Base-by-base conservation (phyloP, 2,888 invertebrate genomes). In the Parnassius mnemosyne region DNA sequence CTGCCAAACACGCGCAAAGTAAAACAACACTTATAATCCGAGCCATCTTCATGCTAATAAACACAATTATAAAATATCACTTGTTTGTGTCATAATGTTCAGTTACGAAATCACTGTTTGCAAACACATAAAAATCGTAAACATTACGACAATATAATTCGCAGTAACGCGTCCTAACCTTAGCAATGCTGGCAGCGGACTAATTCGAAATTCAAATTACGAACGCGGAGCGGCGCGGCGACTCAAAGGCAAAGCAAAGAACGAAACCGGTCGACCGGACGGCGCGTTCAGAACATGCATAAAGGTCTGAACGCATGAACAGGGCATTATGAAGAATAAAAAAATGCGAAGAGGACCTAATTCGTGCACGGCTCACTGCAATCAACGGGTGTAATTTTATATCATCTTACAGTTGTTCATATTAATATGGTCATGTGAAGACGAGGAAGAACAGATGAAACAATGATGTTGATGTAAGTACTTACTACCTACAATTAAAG, bases 281-380 rank as follows among this genome's bases (percentile, higher is more conserved):
- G 82, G 83, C 81, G 83, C 83, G 82, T 82, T 83, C 84, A 78
- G 81, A 80, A 77, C 85, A 77, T 84, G 87, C 87, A 89, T 88
- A 83, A 89, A 86, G 84, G 84, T 80, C 83, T 85, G 82, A 81
- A 84, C 83, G 84, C 87, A 86, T 88, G 86, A 89, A 87, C 87
- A 85, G 84, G 80, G 85, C 84, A 87, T 89, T 89, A 89, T 83
- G 83, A 82, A 77, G 81, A 77, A 79, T 82, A 77, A 83, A 81
- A 82, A 78, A 83, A 79, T 80, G 81, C 71, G 73, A 81, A 85
- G 86, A 85, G 83, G 82, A 79, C 82, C 87, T 90, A 89, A 89
- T 89, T 89, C 89, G 83, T 87, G 84, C 87, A 85, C 84, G 85
- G 86, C 85, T 88, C 85, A 83, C 84, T 86, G 87, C 87, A 87